Evolutionary conservation across 2,797 vertebrate species (phyloP).

Genomic region (Champsocephalus gunnari): DNA sequence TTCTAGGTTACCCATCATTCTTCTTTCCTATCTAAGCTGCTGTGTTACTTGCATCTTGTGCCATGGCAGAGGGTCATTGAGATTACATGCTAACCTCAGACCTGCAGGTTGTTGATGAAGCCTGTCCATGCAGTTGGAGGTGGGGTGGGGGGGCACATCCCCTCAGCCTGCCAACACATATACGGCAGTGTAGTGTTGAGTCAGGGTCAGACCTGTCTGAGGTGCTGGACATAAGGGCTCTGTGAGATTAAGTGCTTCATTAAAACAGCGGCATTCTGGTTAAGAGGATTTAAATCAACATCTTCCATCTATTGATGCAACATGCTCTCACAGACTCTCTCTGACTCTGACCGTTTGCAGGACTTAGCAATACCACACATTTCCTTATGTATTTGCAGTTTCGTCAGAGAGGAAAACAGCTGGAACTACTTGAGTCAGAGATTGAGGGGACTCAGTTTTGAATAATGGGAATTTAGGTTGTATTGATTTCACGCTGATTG

Average conservation of each 20-base stretch:
- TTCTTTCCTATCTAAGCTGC: constrained; percentile 48
- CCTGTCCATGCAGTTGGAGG: too few species aligned
- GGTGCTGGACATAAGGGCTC: constrained; percentile 11
- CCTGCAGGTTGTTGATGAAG: constrained; percentile 21
- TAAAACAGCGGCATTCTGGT: constrained; percentile 27
- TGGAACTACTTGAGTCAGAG: neutral
- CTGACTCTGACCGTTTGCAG: neutral
- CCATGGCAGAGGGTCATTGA: constrained; percentile 62
- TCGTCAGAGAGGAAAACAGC: too few species aligned
- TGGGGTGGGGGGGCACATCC: too few species aligned
- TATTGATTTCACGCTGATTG: neutral
- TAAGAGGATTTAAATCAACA: constrained; percentile 48
- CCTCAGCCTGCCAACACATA: too few species aligned
- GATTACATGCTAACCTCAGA: constrained; percentile 63
- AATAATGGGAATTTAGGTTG: neutral
- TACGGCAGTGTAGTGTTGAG: constrained; percentile 3
- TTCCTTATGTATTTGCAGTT: neutral
- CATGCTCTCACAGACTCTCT: constrained; percentile 8
- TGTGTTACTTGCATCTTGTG: constrained; percentile 52
- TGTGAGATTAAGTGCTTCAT: constrained; percentile 44
- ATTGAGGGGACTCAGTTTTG: neutral
- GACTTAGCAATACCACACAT: neutral
- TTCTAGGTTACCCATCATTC: constrained; percentile 55
- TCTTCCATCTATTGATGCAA: constrained; percentile 24
- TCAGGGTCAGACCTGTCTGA: constrained; percentile 11